Base-by-base conservation (phyloP, 2,113 vertebrate species). In the Furnarius figulus region DNA sequence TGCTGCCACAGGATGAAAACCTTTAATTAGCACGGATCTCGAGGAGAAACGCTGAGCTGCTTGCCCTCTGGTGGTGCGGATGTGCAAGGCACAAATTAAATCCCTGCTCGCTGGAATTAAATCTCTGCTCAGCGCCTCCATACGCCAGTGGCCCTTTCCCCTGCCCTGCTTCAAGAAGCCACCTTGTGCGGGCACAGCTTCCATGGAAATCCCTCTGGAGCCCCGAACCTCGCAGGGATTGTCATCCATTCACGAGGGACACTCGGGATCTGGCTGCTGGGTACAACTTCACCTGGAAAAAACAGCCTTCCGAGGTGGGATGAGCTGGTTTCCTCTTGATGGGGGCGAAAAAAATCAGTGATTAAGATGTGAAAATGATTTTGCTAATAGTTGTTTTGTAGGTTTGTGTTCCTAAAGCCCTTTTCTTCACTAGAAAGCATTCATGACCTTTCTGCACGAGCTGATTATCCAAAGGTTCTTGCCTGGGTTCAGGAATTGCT, bases 11-110 rank as follows among this genome's bases (percentile, higher is more conserved):
- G 0, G 8, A 14, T 12, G 5, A 31, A 82, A 68, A 15, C 3
- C 22, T n/a, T 19, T 10, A 23, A 28, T 49, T 6, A 17, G 31
- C 0, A 1, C 8, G 1, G 39, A 10, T 27, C 8, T 1, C 1
- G 52, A 35, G 85, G 10, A 70, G 74, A 19, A 25, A 19, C 1
- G 71, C 66, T 0, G 49, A 37, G 88, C 80, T 25, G 79, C 50
- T 81, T 89, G 82, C 94, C 96, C 94, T 95, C 95, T 96, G 75
- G 7, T 73, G 94, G 92, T 37, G 3, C 2, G 71, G 74, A 13
- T 4, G 0, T 17, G 85, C 55, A 6, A 49, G 67, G 58, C 7
- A 0, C 53, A 22, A 6, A 22, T 47, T 31, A 7, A 58, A 72
- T 46, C 47, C 25, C 39, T 20, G 46, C 65, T 61, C 0, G 0